Conservation (phyloP, 2,113 vertebrate species). For the Tympanuchus pallidicinctus region DNA sequence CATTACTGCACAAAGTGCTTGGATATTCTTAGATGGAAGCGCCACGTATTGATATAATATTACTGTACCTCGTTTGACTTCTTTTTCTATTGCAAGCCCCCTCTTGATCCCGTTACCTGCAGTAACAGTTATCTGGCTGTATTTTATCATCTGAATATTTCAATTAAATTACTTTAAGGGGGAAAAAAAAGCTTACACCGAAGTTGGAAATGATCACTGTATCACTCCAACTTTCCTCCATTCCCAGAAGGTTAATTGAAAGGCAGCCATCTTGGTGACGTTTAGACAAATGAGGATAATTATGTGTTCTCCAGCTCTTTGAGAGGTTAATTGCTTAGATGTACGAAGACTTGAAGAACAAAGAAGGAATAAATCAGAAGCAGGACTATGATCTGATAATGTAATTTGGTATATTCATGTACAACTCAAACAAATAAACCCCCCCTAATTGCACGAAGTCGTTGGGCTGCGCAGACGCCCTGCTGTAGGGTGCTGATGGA, state of each 20-base stretch:
- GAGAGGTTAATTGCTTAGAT: constrained; percentile 87
- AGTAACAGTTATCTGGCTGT: constrained; percentile 71
- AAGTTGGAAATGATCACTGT: constrained; percentile 84
- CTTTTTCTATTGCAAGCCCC: constrained; percentile 43
- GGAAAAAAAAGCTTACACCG: constrained; percentile 51
- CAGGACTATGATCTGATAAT: constrained; percentile 78
- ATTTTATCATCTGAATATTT: constrained; percentile 81
- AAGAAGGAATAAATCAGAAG: constrained; percentile 84
- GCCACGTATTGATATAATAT: constrained; percentile 59
- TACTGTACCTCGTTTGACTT: constrained; percentile 69
- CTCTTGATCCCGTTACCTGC: constrained; percentile 79
- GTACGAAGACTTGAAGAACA: constrained; percentile 82
- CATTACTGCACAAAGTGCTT: constrained; percentile 40
- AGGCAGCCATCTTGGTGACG: constrained; percentile 84
- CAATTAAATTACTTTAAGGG: constrained; percentile 81
- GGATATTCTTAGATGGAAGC: constrained; percentile 52
- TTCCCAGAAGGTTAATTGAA: constrained; percentile 87
- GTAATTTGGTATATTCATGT: constrained; percentile 78
- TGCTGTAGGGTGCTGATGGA: background rate
- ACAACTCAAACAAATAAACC: constrained; percentile 82
- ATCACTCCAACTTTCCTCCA: constrained; percentile 82
- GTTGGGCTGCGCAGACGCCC: background rate
- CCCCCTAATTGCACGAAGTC: constrained; percentile 65
- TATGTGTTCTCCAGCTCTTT: constrained; percentile 84
- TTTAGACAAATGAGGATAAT: constrained; percentile 87